phyloP scores from a whole-genome alignment of 2,113 vertebrate species.

The Epinephelus lanceolatus region DNA sequence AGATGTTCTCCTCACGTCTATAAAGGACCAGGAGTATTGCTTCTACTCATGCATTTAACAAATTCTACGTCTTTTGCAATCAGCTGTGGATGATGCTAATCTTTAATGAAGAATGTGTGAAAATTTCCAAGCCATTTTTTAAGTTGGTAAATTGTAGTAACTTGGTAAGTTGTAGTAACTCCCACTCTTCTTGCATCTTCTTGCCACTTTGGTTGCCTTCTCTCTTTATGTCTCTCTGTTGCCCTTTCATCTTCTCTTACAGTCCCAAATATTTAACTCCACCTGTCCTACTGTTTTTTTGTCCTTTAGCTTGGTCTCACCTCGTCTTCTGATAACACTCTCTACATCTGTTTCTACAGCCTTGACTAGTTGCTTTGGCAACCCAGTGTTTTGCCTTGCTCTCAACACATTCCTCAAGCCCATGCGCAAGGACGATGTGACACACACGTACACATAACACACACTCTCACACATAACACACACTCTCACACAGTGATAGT shows the following conservation, averaged over 20 bases:
- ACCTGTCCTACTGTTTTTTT: slow-evolving; percentile 4
- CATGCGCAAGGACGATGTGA: slow-evolving; percentile 78
- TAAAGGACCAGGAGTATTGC: slow-evolving; percentile 6
- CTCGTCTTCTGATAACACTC: slow-evolving; percentile 42
- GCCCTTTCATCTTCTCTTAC: background rate
- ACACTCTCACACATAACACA: slow-evolving; percentile 26
- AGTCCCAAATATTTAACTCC: background rate
- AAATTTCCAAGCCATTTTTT: background rate
- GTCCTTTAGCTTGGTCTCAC: slow-evolving; percentile 11
- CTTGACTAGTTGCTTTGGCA: slow-evolving; percentile 79
- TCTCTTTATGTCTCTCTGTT: background rate
- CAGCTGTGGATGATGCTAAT: background rate
- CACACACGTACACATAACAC: slow-evolving; percentile 55
- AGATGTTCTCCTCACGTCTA: slow-evolving; percentile 11
- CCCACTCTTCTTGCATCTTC: background rate
- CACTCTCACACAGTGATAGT: slow-evolving; percentile 42
- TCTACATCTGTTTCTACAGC: slow-evolving; percentile 46
- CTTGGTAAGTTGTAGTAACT: too few relatives aligned
- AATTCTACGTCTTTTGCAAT: background rate
- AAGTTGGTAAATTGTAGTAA: background rate
- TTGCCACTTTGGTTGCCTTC: background rate
- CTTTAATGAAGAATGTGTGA: background rate
- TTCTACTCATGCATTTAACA: background rate
- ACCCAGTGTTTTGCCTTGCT: slow-evolving; percentile 82
- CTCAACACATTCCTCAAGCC: slow-evolving; percentile 80